These are phyloP conservation scores for Myotis davidii DNA, from an alignment of 2,113 vertebrate genomes.

Conservation along the genomic window DNA sequence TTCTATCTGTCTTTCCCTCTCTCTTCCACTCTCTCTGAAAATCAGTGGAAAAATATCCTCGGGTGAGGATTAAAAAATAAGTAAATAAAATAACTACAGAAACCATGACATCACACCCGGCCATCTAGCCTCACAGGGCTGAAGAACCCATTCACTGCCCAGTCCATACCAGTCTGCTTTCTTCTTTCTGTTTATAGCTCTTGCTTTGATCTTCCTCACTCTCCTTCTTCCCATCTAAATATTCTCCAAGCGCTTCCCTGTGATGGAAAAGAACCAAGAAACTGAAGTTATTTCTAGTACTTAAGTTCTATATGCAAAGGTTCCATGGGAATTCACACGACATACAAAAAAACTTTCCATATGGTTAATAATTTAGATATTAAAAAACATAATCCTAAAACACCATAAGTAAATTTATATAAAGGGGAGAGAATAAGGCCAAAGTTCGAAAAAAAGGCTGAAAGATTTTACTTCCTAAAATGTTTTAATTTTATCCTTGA, in stretches of 20 bases:
- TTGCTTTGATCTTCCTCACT: conserved; percentile 78
- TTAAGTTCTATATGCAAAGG: neutral
- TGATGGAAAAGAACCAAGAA: neutral
- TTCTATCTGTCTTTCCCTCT: no score
- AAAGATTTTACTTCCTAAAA: conserved; percentile 15
- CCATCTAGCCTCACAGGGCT: neutral
- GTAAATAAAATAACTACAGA: no score
- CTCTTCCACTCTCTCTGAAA: no score
- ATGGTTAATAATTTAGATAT: neutral
- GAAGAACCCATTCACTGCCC: neutral
- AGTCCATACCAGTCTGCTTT: conserved; percentile 85
- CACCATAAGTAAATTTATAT: neutral
- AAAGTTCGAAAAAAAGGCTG: neutral
- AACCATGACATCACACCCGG: neutral
- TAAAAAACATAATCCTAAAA: neutral
- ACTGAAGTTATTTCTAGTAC: neutral
- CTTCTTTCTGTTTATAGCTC: conserved; percentile 83
- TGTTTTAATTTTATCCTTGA: neutral
- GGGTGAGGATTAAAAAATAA: no score
- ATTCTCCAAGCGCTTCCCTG: conserved; percentile 83
- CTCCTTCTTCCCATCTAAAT: conserved; percentile 69
- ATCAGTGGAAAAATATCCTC: no score
- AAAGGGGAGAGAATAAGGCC: neutral
- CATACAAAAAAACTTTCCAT: neutral
- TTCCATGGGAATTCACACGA: neutral